phyloP scores from a whole-genome alignment of 1,140 invertebrate genomes.

The Luehdorfia chinensis region DNA sequence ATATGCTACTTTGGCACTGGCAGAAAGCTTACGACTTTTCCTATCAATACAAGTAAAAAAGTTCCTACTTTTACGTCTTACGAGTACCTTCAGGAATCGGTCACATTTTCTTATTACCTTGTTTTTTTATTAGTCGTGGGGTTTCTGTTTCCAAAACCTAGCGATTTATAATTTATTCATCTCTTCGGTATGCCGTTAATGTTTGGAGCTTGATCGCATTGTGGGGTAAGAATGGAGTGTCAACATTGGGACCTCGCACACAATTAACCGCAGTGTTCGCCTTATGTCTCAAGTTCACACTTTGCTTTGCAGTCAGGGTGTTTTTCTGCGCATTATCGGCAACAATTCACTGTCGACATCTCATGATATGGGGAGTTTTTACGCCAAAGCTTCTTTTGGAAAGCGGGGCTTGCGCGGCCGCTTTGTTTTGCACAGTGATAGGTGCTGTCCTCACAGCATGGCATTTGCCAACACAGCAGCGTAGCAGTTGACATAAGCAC shows the following conservation, averaged over 20 bases:
- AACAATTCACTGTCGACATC: slow-evolving; percentile 91
- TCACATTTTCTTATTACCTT: too few species aligned
- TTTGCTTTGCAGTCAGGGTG: slow-evolving; percentile 89
- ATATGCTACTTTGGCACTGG: too few species aligned
- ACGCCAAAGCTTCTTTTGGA: slow-evolving; percentile 96
- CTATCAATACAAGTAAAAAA: too few species aligned
- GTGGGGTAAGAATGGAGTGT: slow-evolving; percentile 66
- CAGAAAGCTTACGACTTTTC: too few species aligned
- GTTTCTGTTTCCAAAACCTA: too few species aligned
- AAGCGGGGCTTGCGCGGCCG: slow-evolving; percentile 66
- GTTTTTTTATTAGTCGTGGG: too few species aligned
- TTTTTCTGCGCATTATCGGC: slow-evolving; percentile 90
- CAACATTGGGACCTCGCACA: slow-evolving; percentile 45
- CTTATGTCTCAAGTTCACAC: slow-evolving; percentile 83
- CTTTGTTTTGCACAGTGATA: slow-evolving; percentile 37
- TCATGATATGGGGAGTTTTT: slow-evolving; percentile 99
- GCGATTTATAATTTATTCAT: too few species aligned
- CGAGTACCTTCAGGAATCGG: too few species aligned
- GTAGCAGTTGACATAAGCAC: slow-evolving; percentile 57
- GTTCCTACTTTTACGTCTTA: too few species aligned
- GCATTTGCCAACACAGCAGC: slow-evolving; percentile 39
- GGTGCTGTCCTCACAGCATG: slow-evolving; percentile 46
- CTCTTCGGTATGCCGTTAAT: slow-evolving; percentile 86
- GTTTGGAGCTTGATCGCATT: slow-evolving; percentile 84
- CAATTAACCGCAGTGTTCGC: slow-evolving; percentile 79